Evolutionary conservation across 2,888 invertebrate genomes (phyloP).

Genomic region (Chrysomela aeneicollis): DNA sequence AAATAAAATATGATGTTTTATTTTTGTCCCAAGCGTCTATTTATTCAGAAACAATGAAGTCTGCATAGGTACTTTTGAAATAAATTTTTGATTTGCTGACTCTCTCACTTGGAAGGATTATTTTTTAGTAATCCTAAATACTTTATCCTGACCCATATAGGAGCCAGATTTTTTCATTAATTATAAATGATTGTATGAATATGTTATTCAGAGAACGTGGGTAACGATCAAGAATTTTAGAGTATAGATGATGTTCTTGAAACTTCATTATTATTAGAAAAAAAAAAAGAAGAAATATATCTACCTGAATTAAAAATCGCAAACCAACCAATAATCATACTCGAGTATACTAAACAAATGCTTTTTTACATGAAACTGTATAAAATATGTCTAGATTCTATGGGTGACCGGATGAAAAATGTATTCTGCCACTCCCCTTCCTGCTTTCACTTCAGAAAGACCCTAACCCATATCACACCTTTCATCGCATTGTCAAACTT

Average conservation of each 20-base stretch:
- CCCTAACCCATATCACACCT: constrained; percentile 5
- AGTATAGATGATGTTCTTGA: constrained; percentile 4
- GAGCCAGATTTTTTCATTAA: no score
- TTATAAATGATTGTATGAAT: no score
- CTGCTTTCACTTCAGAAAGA: constrained; percentile 1
- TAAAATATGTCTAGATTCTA: neutral
- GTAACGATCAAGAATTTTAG: no score
- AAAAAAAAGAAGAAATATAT: neutral
- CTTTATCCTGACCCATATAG: no score
- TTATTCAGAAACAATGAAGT: no score
- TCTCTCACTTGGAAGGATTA: no score
- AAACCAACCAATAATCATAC: neutral
- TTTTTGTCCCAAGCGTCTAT: no score
- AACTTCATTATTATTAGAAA: neutral
- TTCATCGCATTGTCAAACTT: constrained; percentile 1
- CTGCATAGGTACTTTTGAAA: no score
- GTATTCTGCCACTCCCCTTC: neutral
- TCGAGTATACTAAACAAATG: neutral
- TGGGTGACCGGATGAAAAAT: neutral
- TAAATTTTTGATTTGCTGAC: no score
- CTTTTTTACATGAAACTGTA: neutral
- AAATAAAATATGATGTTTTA: no score
- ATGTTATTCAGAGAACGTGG: no score
- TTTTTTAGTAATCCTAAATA: no score
- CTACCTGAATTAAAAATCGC: neutral